Conservation (phyloP, 2,797 vertebrate genomes). For the Channa striata region DNA sequence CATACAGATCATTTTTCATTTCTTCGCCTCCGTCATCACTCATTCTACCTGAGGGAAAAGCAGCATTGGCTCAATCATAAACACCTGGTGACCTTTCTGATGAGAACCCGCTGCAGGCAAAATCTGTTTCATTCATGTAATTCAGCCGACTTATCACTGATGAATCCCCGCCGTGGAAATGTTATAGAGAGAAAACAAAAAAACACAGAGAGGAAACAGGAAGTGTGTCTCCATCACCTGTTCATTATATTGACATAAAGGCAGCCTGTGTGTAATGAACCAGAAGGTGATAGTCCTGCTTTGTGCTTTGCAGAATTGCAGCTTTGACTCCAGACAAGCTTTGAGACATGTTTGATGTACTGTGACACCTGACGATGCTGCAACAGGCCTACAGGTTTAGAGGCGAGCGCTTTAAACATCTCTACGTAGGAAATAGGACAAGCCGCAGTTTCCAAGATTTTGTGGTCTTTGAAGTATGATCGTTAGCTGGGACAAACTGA, state of each 20-base stretch:
- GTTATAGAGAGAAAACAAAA: neutral
- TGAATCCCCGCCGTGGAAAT: neutral
- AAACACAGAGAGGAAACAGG: slow-evolving; percentile 7
- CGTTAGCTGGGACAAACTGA: neutral
- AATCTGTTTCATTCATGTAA: slow-evolving; percentile 32
- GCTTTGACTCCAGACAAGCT: slow-evolving; percentile 40
- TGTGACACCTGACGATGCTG: slow-evolving; percentile 52
- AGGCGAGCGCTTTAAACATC: slow-evolving; percentile 35
- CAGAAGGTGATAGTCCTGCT: slow-evolving; percentile 36
- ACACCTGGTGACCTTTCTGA: slow-evolving; percentile 59
- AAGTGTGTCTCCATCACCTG: neutral
- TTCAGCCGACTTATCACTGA: slow-evolving; percentile 5
- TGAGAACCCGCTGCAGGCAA: neutral
- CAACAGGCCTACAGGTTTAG: slow-evolving; percentile 53
- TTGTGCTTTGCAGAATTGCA: slow-evolving; percentile 38
- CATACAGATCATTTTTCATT: slow-evolving; percentile 37
- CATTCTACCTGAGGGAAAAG: slow-evolving; percentile 14
- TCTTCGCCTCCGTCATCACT: slow-evolving; percentile 32
- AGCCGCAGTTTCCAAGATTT: too few species aligned
- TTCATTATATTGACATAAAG: slow-evolving; percentile 20
- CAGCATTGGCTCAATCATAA: slow-evolving; percentile 8
- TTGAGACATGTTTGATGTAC: slow-evolving; percentile 49
- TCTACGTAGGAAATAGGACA: too few species aligned
- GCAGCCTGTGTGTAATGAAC: slow-evolving; percentile 57
- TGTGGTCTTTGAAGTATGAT: neutral